Conservation (phyloP, 2,113 vertebrate species). For the Misgurnus mizolepis region DNA sequence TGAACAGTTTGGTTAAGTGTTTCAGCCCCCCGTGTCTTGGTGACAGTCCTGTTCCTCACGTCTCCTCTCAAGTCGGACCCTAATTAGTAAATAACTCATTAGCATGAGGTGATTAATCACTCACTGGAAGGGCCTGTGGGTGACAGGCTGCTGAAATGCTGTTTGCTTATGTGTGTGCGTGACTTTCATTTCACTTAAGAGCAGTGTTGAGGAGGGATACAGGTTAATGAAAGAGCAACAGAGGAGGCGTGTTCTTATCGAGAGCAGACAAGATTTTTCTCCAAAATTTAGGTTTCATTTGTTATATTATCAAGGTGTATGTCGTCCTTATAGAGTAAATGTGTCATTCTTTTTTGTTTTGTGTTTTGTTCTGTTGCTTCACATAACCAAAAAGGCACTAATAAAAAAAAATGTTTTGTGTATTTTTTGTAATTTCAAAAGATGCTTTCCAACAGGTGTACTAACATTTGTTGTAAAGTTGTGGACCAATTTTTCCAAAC, state of each 20-base stretch:
- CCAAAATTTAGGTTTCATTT: neutral
- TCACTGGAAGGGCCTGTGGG: slow-evolving; percentile 67
- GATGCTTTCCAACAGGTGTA: too few relatives aligned
- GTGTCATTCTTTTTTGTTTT: neutral
- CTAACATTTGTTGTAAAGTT: too few relatives aligned
- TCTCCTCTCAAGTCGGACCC: slow-evolving; percentile 69
- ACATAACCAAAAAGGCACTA: neutral
- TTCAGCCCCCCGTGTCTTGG: slow-evolving; percentile 47
- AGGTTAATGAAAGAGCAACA: slow-evolving; percentile 28
- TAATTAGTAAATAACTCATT: slow-evolving; percentile 82
- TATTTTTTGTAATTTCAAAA: too few relatives aligned
- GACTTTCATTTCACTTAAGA: slow-evolving; percentile 27
- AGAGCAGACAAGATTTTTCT: neutral
- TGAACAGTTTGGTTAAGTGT: slow-evolving; percentile 51
- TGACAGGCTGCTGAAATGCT: slow-evolving; percentile 57
- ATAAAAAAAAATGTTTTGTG: neutral
- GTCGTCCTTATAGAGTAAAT: neutral
- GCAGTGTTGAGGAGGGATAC: slow-evolving; percentile 13
- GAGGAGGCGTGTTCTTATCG: slow-evolving; percentile 12
- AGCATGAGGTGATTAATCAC: slow-evolving; percentile 80
- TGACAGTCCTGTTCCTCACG: slow-evolving; percentile 33
- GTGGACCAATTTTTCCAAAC: too few relatives aligned
- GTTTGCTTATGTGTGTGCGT: slow-evolving; percentile 36
- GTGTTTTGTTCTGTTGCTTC: neutral
- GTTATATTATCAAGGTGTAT: neutral